Conservation (phyloP, 2,113 vertebrate genomes). For the Oreotrochilus melanogaster region DNA sequence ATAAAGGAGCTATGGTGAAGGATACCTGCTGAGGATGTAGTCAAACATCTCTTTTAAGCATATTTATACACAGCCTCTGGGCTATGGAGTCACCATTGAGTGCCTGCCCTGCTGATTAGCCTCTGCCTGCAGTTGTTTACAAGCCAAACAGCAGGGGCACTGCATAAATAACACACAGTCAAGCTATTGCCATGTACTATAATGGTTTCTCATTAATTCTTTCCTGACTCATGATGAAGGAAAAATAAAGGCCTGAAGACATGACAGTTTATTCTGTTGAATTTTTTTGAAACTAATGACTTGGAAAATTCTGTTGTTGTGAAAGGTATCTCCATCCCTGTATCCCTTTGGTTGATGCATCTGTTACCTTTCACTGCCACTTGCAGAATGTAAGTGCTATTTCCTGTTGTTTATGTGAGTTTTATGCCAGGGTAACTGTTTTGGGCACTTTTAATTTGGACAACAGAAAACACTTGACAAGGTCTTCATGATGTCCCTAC, state of each 20-base stretch:
- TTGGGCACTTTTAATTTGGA: background rate
- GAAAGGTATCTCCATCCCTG: background rate
- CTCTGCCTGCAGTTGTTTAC: conserved; percentile 1
- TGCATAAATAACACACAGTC: background rate
- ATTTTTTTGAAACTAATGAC: background rate
- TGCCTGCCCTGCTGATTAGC: background rate
- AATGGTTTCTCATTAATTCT: background rate
- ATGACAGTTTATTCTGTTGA: background rate
- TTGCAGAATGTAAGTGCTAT: background rate
- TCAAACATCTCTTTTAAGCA: background rate
- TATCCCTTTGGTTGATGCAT: background rate
- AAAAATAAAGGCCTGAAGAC: background rate
- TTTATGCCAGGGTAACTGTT: background rate
- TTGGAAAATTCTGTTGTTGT: background rate
- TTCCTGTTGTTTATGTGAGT: background rate
- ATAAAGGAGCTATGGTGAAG: background rate
- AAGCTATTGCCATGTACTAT: background rate
- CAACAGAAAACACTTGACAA: background rate
- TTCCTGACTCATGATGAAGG: background rate
- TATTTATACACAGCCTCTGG: background rate
- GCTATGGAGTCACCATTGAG: background rate
- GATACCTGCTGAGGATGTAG: background rate
- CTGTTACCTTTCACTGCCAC: background rate
- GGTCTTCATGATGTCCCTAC: background rate
- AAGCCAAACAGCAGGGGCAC: background rate